phyloP scores from a whole-genome alignment of 1,140 invertebrate species.

The Calephelis virginiensis region DNA sequence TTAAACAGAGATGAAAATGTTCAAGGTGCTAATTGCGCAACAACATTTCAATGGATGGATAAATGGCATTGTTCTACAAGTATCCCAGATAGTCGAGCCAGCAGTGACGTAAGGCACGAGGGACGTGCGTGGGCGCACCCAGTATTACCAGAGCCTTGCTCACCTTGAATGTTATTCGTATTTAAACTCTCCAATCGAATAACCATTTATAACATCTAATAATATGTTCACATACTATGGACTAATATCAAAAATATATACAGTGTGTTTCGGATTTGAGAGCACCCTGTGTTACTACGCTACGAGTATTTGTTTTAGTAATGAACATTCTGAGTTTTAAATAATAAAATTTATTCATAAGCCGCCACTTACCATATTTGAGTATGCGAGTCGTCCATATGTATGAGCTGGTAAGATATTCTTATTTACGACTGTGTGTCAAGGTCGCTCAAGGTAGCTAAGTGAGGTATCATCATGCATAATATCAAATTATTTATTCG shows the following conservation, averaged over 20 bases:
- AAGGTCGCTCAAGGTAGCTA: conserved; percentile 55
- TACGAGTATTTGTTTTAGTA: conserved; percentile 78
- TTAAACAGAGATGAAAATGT: conserved; percentile 45
- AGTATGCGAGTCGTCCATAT: conserved; percentile 73
- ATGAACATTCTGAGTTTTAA: conserved; percentile 76
- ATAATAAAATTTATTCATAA: conserved; percentile 78
- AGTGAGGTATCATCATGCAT: conserved; percentile 68
- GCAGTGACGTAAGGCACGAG: conserved; percentile 43
- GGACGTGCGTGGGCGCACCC: conserved; percentile 59
- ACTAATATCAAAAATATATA: background rate
- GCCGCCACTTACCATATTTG: conserved; percentile 73
- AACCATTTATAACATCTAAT: conserved; percentile 19
- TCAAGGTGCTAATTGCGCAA: conserved; percentile 57
- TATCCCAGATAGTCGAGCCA: conserved; percentile 45
- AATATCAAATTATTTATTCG: conserved; percentile 77
- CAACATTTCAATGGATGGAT: conserved; percentile 42
- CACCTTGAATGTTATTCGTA: conserved; percentile 56
- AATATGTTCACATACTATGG: background rate
- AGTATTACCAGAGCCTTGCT: conserved; percentile 38
- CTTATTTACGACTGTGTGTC: conserved; percentile 74
- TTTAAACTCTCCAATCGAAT: conserved; percentile 49
- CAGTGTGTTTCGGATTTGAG: background rate
- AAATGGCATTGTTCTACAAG: conserved; percentile 58
- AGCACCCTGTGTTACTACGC: conserved; percentile 72
- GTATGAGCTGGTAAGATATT: conserved; percentile 76